Conservation (phyloP, 2,888 invertebrate species). For the Podabrus alpinus region DNA sequence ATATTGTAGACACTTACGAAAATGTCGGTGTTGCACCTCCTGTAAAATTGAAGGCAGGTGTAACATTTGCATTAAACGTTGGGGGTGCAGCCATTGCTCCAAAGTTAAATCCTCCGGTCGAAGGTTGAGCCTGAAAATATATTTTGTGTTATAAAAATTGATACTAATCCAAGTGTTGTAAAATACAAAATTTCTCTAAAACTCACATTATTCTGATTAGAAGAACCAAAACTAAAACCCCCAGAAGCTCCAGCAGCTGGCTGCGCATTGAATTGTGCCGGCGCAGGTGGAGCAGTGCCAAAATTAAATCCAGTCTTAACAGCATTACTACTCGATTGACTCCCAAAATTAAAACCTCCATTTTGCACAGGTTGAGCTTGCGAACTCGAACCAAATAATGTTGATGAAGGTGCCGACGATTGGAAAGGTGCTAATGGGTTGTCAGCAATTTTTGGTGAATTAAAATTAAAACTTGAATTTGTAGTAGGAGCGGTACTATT, state of each 20-base stretch:
- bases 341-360: conserved; percentile 47
- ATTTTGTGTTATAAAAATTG: conserved; percentile 6
- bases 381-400: conserved; percentile 33
- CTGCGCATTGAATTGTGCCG: conserved; percentile 8
- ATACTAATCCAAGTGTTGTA: background rate
- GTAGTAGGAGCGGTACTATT: conserved; percentile 42
- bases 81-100: conserved; percentile 39
- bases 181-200: background rate
- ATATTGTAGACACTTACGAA: conserved; percentile 53
- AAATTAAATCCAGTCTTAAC: conserved; percentile 47
- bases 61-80: conserved; percentile 54
- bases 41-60: conserved; percentile 59
- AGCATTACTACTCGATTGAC: conserved; percentile 34
- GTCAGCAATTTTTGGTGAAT: conserved; percentile 15
- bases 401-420: conserved; percentile 34
- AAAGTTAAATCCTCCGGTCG: conserved; percentile 49
- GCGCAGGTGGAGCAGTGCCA: conserved; percentile 37
- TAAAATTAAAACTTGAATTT: conserved; percentile 37
- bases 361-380: conserved; percentile 34
- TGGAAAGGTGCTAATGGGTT: conserved; percentile 17
- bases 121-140: conserved; percentile 32
- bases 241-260: conserved; percentile 32
- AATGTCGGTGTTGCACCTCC: conserved; percentile 55
- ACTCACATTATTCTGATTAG: conserved; percentile 38
- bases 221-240: conserved; percentile 50